phyloP scores from a whole-genome alignment of 2,888 invertebrate species.

The Hemicrepidius hirtus region DNA sequence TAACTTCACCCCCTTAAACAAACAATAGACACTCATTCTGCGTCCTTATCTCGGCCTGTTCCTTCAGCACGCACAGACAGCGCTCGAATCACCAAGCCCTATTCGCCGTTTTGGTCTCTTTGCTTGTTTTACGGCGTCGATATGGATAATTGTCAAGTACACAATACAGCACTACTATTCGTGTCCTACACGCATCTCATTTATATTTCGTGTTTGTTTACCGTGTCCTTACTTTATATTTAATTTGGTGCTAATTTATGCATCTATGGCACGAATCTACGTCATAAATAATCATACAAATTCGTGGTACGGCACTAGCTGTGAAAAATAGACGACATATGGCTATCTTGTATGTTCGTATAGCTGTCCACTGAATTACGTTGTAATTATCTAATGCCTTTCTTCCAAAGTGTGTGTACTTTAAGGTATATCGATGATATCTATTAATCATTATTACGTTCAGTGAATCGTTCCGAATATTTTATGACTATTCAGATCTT shows the following conservation, averaged over 20 bases:
- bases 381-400: constrained; percentile 43
- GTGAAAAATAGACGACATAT: constrained; percentile 33
- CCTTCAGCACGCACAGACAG: constrained; percentile 57
- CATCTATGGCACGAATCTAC: constrained; percentile 65
- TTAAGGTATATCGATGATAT: constrained; percentile 45
- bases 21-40: constrained; percentile 63
- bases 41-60: constrained; percentile 60
- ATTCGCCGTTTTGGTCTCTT: constrained; percentile 48
- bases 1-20: constrained; percentile 61
- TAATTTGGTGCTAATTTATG: constrained; percentile 69
- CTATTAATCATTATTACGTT: constrained; percentile 40
- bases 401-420: constrained; percentile 39
- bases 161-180: constrained; percentile 49
- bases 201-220: constrained; percentile 53
- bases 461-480: constrained; percentile 16
- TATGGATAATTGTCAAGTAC: constrained; percentile 59
- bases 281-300: constrained; percentile 53
- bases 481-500: constrained; percentile 11
- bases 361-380: neutral
- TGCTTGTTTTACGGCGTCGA: constrained; percentile 55
- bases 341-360: constrained; percentile 29
- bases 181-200: constrained; percentile 45
- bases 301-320: constrained; percentile 39
- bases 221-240: constrained; percentile 62
- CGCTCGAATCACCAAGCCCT: constrained; percentile 52